Evolutionary conservation across 2,888 invertebrate species (phyloP).

Genomic region (Trisateles emortualis): DNA sequence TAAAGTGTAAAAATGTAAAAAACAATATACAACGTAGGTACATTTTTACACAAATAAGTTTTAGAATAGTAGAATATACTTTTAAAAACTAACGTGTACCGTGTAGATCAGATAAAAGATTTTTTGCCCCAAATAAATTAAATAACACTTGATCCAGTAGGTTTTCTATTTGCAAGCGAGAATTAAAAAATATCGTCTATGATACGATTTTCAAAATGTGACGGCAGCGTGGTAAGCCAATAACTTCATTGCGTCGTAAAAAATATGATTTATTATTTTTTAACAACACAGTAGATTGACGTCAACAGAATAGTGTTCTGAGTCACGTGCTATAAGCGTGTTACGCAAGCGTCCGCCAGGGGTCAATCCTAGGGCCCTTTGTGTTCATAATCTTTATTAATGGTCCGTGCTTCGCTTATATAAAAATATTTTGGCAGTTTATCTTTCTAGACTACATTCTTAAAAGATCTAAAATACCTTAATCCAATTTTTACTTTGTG

Average conservation of each 20-base stretch:
- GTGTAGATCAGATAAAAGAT: too few relatives aligned
- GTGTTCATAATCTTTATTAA: slow-evolving; percentile 35
- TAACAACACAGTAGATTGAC: slow-evolving; percentile 5
- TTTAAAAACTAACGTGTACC: too few relatives aligned
- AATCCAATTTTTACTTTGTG: not conserved
- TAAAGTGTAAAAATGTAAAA: too few relatives aligned
- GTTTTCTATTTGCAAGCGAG: too few relatives aligned
- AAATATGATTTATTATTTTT: not conserved
- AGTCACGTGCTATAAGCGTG: slow-evolving; percentile 19
- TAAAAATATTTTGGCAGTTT: slow-evolving; percentile 1
- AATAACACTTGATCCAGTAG: too few relatives aligned
- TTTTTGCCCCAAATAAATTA: too few relatives aligned
- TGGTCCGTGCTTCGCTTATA: slow-evolving; percentile 10
- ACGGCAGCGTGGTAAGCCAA: not conserved
- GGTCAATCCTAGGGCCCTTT: slow-evolving; percentile 35
- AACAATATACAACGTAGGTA: too few relatives aligned
- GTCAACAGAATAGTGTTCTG: slow-evolving; percentile 17
- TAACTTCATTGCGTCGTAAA: not conserved
- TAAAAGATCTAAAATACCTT: not conserved
- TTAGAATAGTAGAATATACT: too few relatives aligned
- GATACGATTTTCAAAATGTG: too few relatives aligned
- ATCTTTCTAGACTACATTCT: not conserved
- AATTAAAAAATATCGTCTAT: too few relatives aligned
- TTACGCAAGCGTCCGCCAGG: slow-evolving; percentile 26
- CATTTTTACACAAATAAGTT: too few relatives aligned